Base-by-base conservation (phyloP, 2,888 invertebrate genomes). In the Lasioglossum villosulum region DNA sequence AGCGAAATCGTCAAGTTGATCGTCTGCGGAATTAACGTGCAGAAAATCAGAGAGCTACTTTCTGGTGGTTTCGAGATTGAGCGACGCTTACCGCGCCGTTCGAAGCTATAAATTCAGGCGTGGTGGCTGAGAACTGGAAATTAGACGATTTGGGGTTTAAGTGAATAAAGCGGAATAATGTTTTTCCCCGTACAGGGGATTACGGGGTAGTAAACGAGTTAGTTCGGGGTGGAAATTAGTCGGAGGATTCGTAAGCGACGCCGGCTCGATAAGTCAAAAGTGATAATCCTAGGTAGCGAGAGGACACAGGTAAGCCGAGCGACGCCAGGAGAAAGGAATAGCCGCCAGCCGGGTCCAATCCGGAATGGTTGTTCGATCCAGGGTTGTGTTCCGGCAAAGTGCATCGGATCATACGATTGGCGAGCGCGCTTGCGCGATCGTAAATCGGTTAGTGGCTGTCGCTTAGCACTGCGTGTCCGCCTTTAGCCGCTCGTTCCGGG, bases 391-490 rank as follows among this genome's bases (percentile, higher is more conserved):
- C 85, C 88, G 78, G 66, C 78, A 83, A 88, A 82, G 86, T 86
- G 82, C 86, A 84, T 74, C 88, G 84, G 82, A 80, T 77, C 79
- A 80, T 78, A 75, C 76, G 82, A 86, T 86, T 73, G 78, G 75
- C 74, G 78, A 83, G 82, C 74, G 80, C 89, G 89, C 86, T 77
- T 87, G 91, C 88, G 88, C 91, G 91, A 91, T 90, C 91, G 87
- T 90, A 90, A 90, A 90, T 90, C 91, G 90, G 90, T 90, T 90
- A 90, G 90, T 86, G 88, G 88, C 90, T 88, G 90, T 91, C 90
- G 90, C 88, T 91, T 88, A 86, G 87, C 88, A 82, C 90, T 88
- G 86, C 86, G 82, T 86, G 90, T 89, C 77, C 77, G 77, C 77
- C 77, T 77, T 77, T 77, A 88, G 90, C 88, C 84, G 86, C 88